Conservation (phyloP, 2,113 vertebrate genomes). For the Serinus canaria region DNA sequence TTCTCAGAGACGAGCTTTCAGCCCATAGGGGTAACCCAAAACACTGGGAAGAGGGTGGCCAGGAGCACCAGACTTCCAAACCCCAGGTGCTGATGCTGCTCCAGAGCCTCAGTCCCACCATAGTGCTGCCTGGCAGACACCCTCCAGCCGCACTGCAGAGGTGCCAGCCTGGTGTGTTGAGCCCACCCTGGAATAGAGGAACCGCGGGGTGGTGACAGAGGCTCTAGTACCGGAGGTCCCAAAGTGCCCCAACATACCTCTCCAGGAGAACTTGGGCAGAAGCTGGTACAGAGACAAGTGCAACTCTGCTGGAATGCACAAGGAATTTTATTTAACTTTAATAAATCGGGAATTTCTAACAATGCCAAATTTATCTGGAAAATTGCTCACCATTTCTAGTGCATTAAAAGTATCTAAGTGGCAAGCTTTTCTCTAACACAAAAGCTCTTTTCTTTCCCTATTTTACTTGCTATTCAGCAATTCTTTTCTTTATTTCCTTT, state of each 20-base stretch:
- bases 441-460: background rate
- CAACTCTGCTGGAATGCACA: background rate
- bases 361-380: background rate
- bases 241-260: rapidly evolving
- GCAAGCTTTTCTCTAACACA: background rate
- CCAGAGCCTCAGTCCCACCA: background rate
- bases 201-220: background rate
- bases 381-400: background rate
- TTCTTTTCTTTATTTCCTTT: background rate
- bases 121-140: background rate
- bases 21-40: rapidly evolving
- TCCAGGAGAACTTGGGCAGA: background rate
- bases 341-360: background rate
- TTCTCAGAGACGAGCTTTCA: background rate
- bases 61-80: background rate
- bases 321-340: background rate
- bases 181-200: background rate
- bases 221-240: background rate
- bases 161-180: rapidly evolving
- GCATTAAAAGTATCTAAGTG: background rate
- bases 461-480: background rate
- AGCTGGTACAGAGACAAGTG: background rate
- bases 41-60: background rate
- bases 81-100: background rate
- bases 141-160: background rate